Evolutionary conservation across 2,113 vertebrate genomes (phyloP).

Genomic region (Elgaria multicarinata): DNA sequence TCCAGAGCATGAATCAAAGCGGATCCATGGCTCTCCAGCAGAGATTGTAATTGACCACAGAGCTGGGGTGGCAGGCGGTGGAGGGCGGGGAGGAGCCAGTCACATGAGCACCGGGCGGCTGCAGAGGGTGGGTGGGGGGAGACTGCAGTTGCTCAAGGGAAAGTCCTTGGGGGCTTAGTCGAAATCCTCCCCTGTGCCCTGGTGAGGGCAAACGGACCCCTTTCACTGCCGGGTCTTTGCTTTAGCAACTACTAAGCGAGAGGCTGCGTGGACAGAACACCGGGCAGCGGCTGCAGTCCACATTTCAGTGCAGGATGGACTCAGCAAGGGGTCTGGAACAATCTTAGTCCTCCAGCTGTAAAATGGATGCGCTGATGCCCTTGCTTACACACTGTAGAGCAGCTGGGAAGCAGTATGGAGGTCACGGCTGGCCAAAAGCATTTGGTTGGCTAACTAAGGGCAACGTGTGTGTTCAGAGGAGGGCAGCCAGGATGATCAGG

Average conservation of each 20-base stretch:
- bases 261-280: neutral
- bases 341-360: neutral
- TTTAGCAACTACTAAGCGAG: neutral
- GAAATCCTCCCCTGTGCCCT: neutral
- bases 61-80: neutral
- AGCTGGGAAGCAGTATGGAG: neutral
- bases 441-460: too few relatives aligned
- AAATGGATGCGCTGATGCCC: neutral
- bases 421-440: too few relatives aligned
- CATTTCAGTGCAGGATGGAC: neutral
- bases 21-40: conserved; percentile 8
- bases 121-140: too few relatives aligned
- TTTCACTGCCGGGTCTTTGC: rapidly evolving
- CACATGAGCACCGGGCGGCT: neutral
- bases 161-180: neutral
- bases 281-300: neutral
- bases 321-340: neutral
- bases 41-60: conserved; percentile 17
- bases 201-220: neutral
- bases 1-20: conserved; percentile 1
- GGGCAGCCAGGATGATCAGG: too few relatives aligned
- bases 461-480: too few relatives aligned
- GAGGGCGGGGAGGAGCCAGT: neutral
- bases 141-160: too few relatives aligned
- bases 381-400: neutral